These are phyloP conservation scores for Julus scandinavius DNA, from an alignment of 2,888 invertebrate species.

Conservation along the genomic window DNA sequence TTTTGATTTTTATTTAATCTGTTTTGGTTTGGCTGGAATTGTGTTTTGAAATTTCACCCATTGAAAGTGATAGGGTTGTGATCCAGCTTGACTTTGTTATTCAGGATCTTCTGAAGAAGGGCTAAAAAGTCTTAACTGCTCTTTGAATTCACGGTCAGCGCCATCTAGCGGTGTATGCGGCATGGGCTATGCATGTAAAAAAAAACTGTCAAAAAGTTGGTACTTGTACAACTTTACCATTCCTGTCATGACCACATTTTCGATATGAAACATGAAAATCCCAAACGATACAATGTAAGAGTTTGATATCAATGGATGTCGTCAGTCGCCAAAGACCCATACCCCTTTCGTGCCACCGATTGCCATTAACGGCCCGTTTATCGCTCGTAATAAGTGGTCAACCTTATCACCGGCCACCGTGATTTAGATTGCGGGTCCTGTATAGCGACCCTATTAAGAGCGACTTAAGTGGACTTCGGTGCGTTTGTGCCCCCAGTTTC, in stretches of 20 bases:
- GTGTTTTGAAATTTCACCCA: too few species aligned
- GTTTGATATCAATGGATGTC: not conserved
- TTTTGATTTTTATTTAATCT: too few species aligned
- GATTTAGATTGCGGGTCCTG: constrained; percentile 33
- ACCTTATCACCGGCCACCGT: not conserved
- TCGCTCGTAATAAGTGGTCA: constrained; percentile 5
- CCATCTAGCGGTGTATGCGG: too few species aligned
- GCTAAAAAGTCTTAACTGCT: too few species aligned
- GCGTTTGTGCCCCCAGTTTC: not conserved
- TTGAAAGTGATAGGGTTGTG: too few species aligned
- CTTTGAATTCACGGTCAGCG: too few species aligned
- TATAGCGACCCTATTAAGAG: constrained; percentile 1
- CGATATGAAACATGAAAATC: not conserved
- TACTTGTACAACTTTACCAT: too few species aligned
- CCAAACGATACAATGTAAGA: not conserved
- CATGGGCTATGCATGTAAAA: too few species aligned
- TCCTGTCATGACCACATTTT: not conserved
- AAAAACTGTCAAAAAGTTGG: too few species aligned
- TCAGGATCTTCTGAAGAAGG: too few species aligned
- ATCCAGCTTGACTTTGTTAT: too few species aligned
- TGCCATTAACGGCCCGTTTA: not conserved
- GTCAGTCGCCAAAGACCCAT: not conserved
- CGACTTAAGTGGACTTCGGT: constrained; percentile 27
- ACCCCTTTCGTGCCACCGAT: not conserved
- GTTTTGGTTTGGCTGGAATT: too few species aligned